Conservation (phyloP, 2,888 invertebrate genomes). For the Biston stratarius region DNA sequence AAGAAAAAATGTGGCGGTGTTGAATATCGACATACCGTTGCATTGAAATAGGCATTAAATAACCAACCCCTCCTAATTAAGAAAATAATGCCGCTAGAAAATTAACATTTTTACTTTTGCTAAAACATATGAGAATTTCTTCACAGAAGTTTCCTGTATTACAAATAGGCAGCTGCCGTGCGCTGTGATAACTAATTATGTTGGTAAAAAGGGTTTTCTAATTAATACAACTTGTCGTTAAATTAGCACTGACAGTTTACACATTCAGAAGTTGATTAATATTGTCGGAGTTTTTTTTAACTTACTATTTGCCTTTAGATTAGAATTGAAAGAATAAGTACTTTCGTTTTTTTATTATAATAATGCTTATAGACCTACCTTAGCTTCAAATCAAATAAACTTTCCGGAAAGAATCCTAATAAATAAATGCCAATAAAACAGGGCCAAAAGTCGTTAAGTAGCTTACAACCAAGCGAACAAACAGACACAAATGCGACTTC, state of each 20-base stretch:
- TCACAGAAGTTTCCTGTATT: constrained; percentile 48
- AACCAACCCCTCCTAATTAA: constrained; percentile 33
- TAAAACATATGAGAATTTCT: constrained; percentile 46
- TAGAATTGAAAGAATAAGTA: too few relatives aligned
- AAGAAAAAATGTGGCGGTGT: too few relatives aligned
- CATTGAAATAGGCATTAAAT: constrained; percentile 21
- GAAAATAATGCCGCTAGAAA: constrained; percentile 38
- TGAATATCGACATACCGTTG: constrained; percentile 37
- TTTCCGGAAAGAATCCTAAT: too few relatives aligned
- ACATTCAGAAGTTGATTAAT: constrained; percentile 50
- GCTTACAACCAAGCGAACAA: too few relatives aligned
- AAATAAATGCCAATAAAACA: too few relatives aligned
- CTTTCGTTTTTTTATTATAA: too few relatives aligned
- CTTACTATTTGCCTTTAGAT: too few relatives aligned
- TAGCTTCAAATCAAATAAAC: too few relatives aligned
- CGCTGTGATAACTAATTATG: constrained; percentile 55
- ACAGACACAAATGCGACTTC: too few relatives aligned
- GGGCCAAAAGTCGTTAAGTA: too few relatives aligned
- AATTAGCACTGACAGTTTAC: constrained; percentile 56
- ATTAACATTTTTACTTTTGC: constrained; percentile 44
- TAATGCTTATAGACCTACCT: too few relatives aligned
- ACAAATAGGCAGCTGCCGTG: constrained; percentile 49
- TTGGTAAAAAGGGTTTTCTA: constrained; percentile 57
- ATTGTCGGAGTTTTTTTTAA: constrained; percentile 12
- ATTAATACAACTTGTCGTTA: constrained; percentile 57